Conservation (phyloP, 2,113 vertebrate species). For the Perca schrenkii region DNA sequence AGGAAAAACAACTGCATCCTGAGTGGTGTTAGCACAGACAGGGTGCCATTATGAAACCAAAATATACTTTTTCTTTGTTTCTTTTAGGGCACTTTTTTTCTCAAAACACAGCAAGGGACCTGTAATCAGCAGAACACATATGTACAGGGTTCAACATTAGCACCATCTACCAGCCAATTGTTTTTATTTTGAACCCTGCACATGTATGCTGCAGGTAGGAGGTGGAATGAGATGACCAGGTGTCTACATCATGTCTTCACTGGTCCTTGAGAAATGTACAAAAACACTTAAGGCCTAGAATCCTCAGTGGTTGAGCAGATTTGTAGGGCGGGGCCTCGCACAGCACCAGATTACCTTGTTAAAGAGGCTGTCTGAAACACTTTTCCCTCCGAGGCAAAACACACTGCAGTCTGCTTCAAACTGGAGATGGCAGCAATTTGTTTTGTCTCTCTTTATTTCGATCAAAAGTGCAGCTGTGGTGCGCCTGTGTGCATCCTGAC, state of each 20-base stretch:
- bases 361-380: conserved; percentile 30
- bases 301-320: not conserved
- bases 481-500: conserved; percentile 69
- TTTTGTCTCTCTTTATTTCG: conserved; percentile 1
- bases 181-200: too few relatives aligned
- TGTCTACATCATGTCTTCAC: not conserved
- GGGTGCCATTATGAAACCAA: too few relatives aligned
- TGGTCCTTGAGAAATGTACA: not conserved
- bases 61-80: too few relatives aligned
- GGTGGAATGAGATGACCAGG: not conserved
- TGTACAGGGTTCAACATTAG: too few relatives aligned
- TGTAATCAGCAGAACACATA: too few relatives aligned
- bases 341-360: conserved; percentile 31
- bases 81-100: too few relatives aligned
- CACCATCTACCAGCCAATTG: too few relatives aligned
- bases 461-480: not conserved
- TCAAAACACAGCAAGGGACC: too few relatives aligned
- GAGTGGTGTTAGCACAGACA: too few relatives aligned
- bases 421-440: conserved; percentile 29
- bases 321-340: not conserved
- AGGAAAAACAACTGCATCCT: too few relatives aligned
- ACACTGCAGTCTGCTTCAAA: conserved; percentile 4
- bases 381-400: conserved; percentile 18
- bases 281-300: not conserved
- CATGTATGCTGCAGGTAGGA: too few relatives aligned